Evolutionary conservation across 1,140 invertebrate species (phyloP).

Genomic region (Acromyrmex charruanus): DNA sequence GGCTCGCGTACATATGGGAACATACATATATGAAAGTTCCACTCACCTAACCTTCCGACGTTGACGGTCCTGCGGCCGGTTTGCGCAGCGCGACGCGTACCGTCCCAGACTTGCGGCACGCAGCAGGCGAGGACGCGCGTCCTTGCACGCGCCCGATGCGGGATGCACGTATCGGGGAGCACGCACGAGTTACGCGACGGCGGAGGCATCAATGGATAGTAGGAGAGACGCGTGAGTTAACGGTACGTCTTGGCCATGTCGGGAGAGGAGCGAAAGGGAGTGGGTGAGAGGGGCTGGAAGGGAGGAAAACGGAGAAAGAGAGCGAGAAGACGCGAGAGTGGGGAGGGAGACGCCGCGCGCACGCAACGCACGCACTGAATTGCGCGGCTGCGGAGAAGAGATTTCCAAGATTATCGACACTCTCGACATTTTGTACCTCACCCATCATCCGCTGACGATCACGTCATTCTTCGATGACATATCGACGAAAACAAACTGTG

Average conservation of each 20-base stretch:
- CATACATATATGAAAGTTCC: neutral
- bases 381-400: neutral
- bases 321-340: neutral
- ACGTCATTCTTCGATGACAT: neutral
- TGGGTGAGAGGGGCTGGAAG: neutral
- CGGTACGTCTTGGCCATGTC: conserved; percentile 53
- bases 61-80: conserved; percentile 21
- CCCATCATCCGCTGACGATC: neutral
- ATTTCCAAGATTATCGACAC: neutral
- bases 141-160: conserved; percentile 53
- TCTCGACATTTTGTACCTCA: neutral
- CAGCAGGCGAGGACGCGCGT: conserved; percentile 49
- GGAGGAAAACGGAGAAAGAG: conserved; percentile 17
- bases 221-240: conserved; percentile 56
- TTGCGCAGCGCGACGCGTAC: conserved; percentile 1
- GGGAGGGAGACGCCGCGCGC: neutral
- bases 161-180: conserved; percentile 43
- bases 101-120: conserved; percentile 23
- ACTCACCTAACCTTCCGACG: conserved; percentile 26
- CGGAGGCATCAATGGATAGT: conserved; percentile 57
- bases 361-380: neutral
- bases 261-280: neutral
- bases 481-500: neutral
- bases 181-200: conserved; percentile 55
- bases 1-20: neutral